Base-by-base conservation (phyloP, 2,888 invertebrate genomes). In the Arenicola marina region DNA sequence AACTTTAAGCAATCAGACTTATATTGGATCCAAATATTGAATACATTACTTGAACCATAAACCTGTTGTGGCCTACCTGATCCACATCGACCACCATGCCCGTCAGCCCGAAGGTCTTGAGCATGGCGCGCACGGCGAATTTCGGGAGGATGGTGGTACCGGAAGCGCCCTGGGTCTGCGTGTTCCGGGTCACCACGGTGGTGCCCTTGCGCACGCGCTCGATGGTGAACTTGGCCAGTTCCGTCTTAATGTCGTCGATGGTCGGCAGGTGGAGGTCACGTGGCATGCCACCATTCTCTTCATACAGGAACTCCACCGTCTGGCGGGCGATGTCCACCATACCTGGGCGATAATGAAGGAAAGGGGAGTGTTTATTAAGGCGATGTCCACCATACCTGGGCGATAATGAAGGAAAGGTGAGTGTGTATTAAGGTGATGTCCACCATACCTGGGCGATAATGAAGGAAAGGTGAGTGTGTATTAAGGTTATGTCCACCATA, bases 291-390 rank as follows among this genome's bases (percentile, higher is more conserved):
- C 83, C 83, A 69, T 81, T 82, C 63, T 84, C 83, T 65, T 84
- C 83, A 70, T 84, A 84, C 33, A 84, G 73, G 67, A 82, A 83
- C 64, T 84, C 83, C 2, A 84, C 83, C 1, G 83, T 84, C 70
- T 84, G 83, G 59, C 83, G 68, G 0, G 83, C 83, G 61, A 84
- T 84, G 62, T 83, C 83, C 24, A 79, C 79, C 83, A 84, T 83
- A 34, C 83, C 83, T 77, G 18, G 11, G 15, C 11, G 18, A 38
- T 38, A 38, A n/a, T n/a, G n/a, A n/a, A n/a, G n/a, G n/a, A n/a
- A n/a, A n/a, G n/a, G n/a, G n/a, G n/a, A n/a, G n/a, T n/a, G n/a
- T n/a, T n/a, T n/a, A n/a, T n/a, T n/a, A n/a, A n/a, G n/a, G n/a
- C n/a, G n/a, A n/a, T n/a, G n/a, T n/a, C n/a, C n/a, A n/a, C n/a